Base-by-base conservation (phyloP, 2,113 vertebrate species). In the Amphiprion percula region DNA sequence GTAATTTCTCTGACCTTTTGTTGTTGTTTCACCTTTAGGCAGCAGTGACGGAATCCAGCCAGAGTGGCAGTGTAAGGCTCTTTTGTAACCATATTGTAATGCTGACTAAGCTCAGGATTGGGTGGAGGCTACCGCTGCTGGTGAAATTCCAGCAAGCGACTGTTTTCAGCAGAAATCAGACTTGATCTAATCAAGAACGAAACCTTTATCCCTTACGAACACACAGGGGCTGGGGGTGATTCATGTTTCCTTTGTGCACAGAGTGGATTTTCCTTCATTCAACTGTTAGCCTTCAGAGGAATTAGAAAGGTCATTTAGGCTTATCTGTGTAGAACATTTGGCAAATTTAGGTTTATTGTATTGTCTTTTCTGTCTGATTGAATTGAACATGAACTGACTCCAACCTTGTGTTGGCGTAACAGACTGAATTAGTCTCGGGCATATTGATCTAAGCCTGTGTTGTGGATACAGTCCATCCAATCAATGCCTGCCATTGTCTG, bases 401-500 rank as follows among this genome's bases (percentile, higher is more conserved):
- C 11, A 61, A 23, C 9, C 28, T 41, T 0, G 16, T 64, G 64
- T 83, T 3, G 10, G 44, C 49, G 53, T 56, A 28, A 19, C 46
- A 58, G 70, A 86, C 60, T 53, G 47, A 88, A 79, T 81, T 62
- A 72, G 67, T 71, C 23, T 33, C 30, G 39, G 37, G 24, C 8
- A 6, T 68, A 91, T 89, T 83, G 87, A 88, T 89, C 77, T 9
- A 21, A 47, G 62, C 64, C 24, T 44, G 65, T 81, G 54, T 71
- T 77, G 58, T 77, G 33, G 33, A 80, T 77, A 65, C 26, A 53
- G 71, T 68, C 9, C 39, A 28, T 61, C 68, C 41, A 71, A 74
- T 92, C 87, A 79, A 85, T 82, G 65, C 47, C 62, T 59, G 61
- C 6, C 60, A 24, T 71, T 81, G 82, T 77, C 63, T 75, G 67